Evolutionary conservation across 2,888 invertebrate genomes (phyloP), one percentile per base, ranked within the genome.

Genomic region (Drosophila cyrtoloma): DNA sequence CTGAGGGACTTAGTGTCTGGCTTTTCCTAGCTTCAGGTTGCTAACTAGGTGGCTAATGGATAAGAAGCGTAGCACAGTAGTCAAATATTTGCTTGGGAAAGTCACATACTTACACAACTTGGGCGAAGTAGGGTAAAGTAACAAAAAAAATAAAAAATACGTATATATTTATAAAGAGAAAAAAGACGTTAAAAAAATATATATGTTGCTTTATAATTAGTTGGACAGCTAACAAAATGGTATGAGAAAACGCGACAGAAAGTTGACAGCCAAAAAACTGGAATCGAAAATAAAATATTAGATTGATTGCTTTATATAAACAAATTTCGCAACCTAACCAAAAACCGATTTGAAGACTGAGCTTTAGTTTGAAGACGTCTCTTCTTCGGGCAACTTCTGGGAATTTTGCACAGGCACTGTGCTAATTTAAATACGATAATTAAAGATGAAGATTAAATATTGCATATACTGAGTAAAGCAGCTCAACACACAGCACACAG

Each of bases 31-130:
- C 58, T 52, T 51, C 62, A 53, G 61, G 50, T 28, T 57, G 63
- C 35, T 50, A 65, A 71, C 75, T 44, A 68, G 68, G 75, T 71
- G 75, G 71, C 71, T 75, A 66, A 77, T 77, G 51, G 62, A 58
- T 61, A 51, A 42, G 30, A 12, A 63, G 79, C 66, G 75, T 78
- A 75, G 51, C 35, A 55, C 78, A 55, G 74, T 78, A 70, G 70
- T 66, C 50, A 33, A 47, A 28, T 22, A 37, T 35, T 16, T 12
- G 50, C 64, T 58, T 77, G 68, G 58, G 64, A 77, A 77, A 77
- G 77, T 50, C 65, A 53, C 68, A 47, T 47, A 35, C 75, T 70
- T 76, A 60, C 77, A 72, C 70, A 55, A 66, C 52, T 37, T 4
- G 32, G 32, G 22, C 26, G 10, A 60, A 59, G 19, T 59, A 33